A percentile compares a stretch with the other conserved stretches of the same genome.
These are phyloP conservation scores for Otolemur crassicaudatus DNA, from an alignment of 2,797 vertebrate species.

Conservation along the genomic window DNA sequence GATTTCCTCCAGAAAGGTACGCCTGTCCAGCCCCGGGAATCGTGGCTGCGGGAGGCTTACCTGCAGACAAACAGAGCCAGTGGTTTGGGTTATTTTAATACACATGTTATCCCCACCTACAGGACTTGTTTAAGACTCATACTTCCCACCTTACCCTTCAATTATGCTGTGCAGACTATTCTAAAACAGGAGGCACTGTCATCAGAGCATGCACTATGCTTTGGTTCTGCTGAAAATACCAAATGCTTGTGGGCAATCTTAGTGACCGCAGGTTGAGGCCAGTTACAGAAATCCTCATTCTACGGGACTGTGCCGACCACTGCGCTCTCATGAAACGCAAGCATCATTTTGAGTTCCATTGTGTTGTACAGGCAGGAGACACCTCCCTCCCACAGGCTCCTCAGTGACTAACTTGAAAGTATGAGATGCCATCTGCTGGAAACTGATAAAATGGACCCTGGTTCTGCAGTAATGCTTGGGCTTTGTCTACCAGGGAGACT, in stretches of 20 bases:
- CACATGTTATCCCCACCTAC: conserved; percentile 59
- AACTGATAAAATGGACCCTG: conserved; percentile 18
- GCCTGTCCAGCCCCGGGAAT: background rate
- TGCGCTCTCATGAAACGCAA: background rate
- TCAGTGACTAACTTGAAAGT: background rate
- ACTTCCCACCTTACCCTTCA: conserved; percentile 73
- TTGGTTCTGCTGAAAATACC: conserved; percentile 64
- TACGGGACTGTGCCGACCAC: background rate
- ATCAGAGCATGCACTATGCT: background rate
- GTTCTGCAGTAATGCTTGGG: accelerated
- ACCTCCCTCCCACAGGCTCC: background rate
- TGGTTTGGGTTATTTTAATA: conserved; percentile 66
- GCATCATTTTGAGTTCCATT: background rate
- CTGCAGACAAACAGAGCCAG: background rate
- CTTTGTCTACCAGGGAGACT: background rate
- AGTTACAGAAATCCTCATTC: background rate
- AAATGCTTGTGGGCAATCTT: conserved; percentile 53
- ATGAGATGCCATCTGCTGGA: conserved; percentile 72
- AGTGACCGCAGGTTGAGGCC: conserved; percentile 34
- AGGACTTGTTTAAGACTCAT: conserved; percentile 65
- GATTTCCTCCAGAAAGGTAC: background rate
- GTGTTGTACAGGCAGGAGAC: background rate
- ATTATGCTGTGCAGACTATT: conserved; percentile 60
- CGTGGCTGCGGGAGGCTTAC: background rate
- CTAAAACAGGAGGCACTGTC: conserved; percentile 48